Evolutionary conservation across 1,140 invertebrate species (phyloP).

Genomic region (Drosophila varians): DNA sequence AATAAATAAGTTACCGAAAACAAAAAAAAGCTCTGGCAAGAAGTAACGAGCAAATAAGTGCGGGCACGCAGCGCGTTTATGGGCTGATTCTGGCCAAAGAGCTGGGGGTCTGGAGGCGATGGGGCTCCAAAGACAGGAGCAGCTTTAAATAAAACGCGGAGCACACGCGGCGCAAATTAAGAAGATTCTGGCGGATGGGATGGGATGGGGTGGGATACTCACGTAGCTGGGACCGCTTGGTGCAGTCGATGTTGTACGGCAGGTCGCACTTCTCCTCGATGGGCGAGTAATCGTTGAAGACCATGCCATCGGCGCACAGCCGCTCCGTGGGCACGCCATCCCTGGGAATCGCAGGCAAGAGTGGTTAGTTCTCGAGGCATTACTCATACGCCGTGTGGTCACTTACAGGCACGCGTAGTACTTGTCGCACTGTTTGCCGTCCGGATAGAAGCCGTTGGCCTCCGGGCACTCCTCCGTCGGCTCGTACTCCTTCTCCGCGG

Average conservation of each 20-base stretch:
- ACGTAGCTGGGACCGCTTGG: conserved; percentile 90
- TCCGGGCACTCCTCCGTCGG: conserved; percentile 90
- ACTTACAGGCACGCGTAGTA: conserved; percentile 91
- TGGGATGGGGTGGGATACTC: too few species aligned
- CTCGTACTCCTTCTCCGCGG: conserved; percentile 40
- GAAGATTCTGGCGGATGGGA: neutral
- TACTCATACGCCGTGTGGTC: conserved; percentile 38
- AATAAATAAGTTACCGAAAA: conserved; percentile 60
- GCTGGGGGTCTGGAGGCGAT: neutral
- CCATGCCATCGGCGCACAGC: conserved; percentile 94
- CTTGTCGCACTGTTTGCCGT: conserved; percentile 94
- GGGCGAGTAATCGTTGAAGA: conserved; percentile 93
- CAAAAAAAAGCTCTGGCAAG: conserved; percentile 28
- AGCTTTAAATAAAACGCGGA: conserved; percentile 46
- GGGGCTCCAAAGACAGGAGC: neutral
- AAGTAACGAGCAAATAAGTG: conserved; percentile 74
- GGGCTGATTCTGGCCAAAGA: conserved; percentile 47
- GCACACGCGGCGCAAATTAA: conserved; percentile 38
- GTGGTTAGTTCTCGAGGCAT: neutral
- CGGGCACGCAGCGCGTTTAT: conserved; percentile 61
- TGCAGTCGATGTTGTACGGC: conserved; percentile 93
- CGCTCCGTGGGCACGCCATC: conserved; percentile 89
- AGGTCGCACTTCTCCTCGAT: conserved; percentile 94
- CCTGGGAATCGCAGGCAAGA: conserved; percentile 77
- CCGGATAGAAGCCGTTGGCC: conserved; percentile 92